Evolutionary conservation across 2,113 vertebrate genomes (phyloP).

Genomic region (Nyctibius bracteatus): DNA sequence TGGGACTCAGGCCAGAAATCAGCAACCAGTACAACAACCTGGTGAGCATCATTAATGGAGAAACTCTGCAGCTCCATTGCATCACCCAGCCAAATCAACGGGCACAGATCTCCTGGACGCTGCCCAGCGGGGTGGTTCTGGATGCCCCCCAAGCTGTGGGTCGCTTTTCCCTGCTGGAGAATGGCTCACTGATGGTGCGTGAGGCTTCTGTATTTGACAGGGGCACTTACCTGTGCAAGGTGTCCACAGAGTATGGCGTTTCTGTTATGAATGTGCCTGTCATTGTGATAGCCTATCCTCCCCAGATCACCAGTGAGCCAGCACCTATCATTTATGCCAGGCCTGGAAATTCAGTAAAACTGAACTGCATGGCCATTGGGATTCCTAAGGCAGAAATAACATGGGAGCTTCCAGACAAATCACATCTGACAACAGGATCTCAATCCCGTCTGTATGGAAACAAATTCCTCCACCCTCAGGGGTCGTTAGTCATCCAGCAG

Average conservation of each 20-base stretch:
- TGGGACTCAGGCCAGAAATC: slow-evolving; percentile 77
- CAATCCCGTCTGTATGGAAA: slow-evolving; percentile 85
- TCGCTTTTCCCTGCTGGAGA: slow-evolving; percentile 77
- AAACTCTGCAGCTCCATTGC: slow-evolving; percentile 84
- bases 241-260: slow-evolving; percentile 75
- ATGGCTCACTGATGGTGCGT: slow-evolving; percentile 83
- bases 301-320: slow-evolving; percentile 83
- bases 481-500: slow-evolving; percentile 86
- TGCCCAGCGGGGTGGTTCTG: slow-evolving; percentile 81
- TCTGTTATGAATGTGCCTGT: slow-evolving; percentile 75
- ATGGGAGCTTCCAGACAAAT: slow-evolving; percentile 88
- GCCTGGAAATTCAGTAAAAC: slow-evolving; percentile 80
- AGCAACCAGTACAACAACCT: slow-evolving; percentile 75
- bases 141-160: slow-evolving; percentile 78
- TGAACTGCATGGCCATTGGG: slow-evolving; percentile 83
- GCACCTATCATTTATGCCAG: slow-evolving; percentile 79
- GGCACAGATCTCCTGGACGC: slow-evolving; percentile 78
- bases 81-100: slow-evolving; percentile 41
- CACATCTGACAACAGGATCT: slow-evolving; percentile 71
- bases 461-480: slow-evolving; percentile 88
- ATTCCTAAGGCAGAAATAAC: slow-evolving; percentile 82
- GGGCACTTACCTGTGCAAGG: slow-evolving; percentile 84
- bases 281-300: slow-evolving; percentile 83
- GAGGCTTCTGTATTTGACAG: slow-evolving; percentile 84
- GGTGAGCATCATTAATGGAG: slow-evolving; percentile 82